A percentile compares a stretch with the other conserved stretches of the same genome.
Conservation (phyloP, 2,797 vertebrate genomes). For the Pseudochirops corinnae region DNA sequence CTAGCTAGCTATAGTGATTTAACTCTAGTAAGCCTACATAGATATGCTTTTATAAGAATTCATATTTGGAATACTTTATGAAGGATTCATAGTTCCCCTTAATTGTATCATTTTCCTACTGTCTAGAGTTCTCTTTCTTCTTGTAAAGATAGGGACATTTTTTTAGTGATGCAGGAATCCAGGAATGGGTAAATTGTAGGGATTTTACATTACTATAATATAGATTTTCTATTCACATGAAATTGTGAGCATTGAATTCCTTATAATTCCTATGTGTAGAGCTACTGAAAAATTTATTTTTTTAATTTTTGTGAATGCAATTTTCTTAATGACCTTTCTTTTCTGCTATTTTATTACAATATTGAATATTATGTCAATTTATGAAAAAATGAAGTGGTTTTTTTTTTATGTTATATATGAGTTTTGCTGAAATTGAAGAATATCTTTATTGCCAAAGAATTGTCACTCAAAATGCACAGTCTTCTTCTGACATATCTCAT, state of each 20-base stretch:
- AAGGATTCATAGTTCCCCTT: not conserved
- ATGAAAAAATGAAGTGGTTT: not conserved
- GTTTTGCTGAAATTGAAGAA: not conserved
- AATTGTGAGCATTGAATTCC: not conserved
- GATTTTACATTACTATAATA: not conserved
- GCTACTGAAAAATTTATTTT: not conserved
- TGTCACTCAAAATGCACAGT: not conserved
- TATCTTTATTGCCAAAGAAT: not conserved
- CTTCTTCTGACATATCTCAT: conserved; percentile 23
- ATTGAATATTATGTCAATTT: not conserved
- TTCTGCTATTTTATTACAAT: not conserved
- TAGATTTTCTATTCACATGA: not conserved
- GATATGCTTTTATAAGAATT: not conserved
- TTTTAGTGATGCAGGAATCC: not conserved
- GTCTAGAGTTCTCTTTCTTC: not conserved
- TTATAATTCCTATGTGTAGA: not conserved
- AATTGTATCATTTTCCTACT: too few relatives aligned
- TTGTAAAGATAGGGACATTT: too few relatives aligned
- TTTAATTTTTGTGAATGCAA: not conserved
- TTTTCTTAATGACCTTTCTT: not conserved
- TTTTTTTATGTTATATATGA: not conserved
- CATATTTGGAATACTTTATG: not conserved
- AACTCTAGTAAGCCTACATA: not conserved
- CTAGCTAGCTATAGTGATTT: not conserved
- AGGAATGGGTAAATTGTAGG: not conserved